phyloP scores from a whole-genome alignment of 2,113 vertebrate species.

The Ailurus styani region DNA sequence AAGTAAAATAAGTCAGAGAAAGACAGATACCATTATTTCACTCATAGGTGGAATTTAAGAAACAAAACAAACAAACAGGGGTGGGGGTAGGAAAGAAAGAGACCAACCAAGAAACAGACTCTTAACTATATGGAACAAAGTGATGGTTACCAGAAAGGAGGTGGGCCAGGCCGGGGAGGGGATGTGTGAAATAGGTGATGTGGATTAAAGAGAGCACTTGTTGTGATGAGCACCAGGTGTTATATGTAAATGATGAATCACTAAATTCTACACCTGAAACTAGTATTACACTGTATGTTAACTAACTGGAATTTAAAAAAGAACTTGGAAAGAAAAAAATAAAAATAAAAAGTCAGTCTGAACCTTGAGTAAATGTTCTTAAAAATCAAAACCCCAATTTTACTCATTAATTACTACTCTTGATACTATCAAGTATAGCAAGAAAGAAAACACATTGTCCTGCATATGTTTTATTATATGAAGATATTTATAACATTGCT shows the following conservation, averaged over 20 bases:
- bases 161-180: background rate
- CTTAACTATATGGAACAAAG: background rate
- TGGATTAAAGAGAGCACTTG: background rate
- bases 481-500: background rate
- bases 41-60: background rate
- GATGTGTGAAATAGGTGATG: background rate
- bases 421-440: background rate
- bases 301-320: background rate
- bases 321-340: background rate
- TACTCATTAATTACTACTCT: background rate
- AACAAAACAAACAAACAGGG: background rate
- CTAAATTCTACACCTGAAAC: background rate
- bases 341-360: background rate
- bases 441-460: background rate
- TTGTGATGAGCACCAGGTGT: background rate
- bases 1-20: background rate
- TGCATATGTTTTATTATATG: background rate
- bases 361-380: background rate
- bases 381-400: background rate
- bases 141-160: background rate
- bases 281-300: background rate
- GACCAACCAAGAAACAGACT: background rate
- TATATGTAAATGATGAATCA: background rate
- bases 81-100: background rate
- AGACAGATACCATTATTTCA: background rate